A percentile compares a stretch with the other conserved stretches of the same genome.
Conservation (phyloP, 2,113 vertebrate genomes). For the Larimichthys crocea region DNA sequence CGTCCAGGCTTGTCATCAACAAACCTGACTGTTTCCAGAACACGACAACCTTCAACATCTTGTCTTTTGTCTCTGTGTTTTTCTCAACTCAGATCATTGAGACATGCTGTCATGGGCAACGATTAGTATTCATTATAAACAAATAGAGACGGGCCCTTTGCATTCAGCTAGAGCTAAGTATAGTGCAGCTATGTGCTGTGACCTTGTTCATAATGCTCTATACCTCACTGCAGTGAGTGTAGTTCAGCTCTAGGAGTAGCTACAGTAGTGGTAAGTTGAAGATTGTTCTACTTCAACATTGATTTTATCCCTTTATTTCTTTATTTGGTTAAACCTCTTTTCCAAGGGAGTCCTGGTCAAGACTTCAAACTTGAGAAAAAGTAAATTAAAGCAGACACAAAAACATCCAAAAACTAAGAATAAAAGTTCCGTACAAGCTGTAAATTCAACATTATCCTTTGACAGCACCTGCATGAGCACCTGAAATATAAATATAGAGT, state of each 20-base stretch:
- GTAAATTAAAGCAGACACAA: too few species aligned
- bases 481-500: background rate
- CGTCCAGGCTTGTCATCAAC: slow-evolving; percentile 64
- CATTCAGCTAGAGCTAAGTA: background rate
- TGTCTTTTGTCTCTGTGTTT: background rate
- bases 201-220: background rate
- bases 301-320: background rate
- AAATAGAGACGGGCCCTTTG: background rate
- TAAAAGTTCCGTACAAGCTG: too few species aligned
- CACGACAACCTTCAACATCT: slow-evolving; percentile 35
- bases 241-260: background rate
- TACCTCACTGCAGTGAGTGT: background rate
- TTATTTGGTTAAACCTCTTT: too few species aligned
- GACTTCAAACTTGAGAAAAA: too few species aligned
- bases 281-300: background rate
- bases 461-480: background rate
- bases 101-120: background rate
- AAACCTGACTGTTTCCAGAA: slow-evolving; percentile 76
- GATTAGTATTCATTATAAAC: background rate
- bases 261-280: background rate
- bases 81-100: slow-evolving; percentile 17
- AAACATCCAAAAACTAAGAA: too few species aligned
- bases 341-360: too few species aligned
- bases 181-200: background rate
- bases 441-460: too few species aligned